Conservation (phyloP, 2,113 vertebrate species). For the Odobenus rosmarus region DNA sequence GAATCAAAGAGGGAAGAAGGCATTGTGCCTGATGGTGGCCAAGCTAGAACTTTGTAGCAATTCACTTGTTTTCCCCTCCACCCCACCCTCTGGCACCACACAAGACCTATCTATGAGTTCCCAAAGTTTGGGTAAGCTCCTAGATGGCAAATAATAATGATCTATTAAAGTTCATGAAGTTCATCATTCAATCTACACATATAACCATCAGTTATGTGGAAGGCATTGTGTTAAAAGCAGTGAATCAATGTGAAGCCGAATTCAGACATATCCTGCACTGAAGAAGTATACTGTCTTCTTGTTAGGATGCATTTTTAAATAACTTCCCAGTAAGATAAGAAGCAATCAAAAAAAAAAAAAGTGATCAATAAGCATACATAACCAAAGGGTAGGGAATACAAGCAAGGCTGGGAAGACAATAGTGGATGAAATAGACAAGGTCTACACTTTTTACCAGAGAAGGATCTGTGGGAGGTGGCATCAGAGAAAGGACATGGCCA, state of each 20-base stretch:
- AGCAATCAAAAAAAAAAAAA: too few relatives aligned
- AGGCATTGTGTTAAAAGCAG: not conserved
- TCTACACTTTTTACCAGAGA: not conserved
- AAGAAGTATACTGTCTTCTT: not conserved
- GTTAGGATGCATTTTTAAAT: not conserved
- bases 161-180: not conserved
- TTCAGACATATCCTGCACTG: not conserved
- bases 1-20: not conserved
- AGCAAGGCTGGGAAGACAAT: not conserved
- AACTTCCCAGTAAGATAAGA: not conserved
- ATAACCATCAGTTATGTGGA: not conserved
- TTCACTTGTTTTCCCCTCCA: not conserved
- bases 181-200: not conserved
- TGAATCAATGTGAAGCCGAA: not conserved
- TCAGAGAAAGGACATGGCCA: not conserved
- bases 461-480: not conserved
- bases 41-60: not conserved
- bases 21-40: too few relatives aligned
- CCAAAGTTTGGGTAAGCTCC: not conserved
- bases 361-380: not conserved
- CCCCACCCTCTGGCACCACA: not conserved
- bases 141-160: not conserved
- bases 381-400: not conserved
- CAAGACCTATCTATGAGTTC: not conserved
- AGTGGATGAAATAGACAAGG: not conserved